These are phyloP conservation scores for Stenichneumon culpator DNA, from an alignment of 2,888 invertebrate species.

Conservation along the genomic window DNA sequence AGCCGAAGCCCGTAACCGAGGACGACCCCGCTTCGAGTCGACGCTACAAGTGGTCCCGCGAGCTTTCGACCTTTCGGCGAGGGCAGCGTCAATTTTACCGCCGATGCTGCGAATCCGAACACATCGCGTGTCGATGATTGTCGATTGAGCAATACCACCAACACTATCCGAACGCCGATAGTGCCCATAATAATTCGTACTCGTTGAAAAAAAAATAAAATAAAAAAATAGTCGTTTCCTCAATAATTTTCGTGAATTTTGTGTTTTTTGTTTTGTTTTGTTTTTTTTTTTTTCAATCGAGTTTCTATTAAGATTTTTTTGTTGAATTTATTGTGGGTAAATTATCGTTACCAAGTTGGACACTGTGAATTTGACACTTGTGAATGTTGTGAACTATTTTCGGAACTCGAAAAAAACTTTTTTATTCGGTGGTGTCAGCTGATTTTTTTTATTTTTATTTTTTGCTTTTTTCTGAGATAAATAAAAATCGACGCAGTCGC, in stretches of 20 bases:
- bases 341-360: background rate
- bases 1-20: conserved; percentile 71
- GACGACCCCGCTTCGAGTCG: conserved; percentile 26
- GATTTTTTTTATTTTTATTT: background rate
- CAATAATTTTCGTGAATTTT: conserved; percentile 6
- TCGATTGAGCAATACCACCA: background rate
- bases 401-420: background rate
- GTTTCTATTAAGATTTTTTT: background rate
- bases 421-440: background rate
- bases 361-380: conserved; percentile 5
- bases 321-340: background rate
- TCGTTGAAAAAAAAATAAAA: background rate
- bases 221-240: background rate
- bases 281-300: background rate
- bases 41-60: conserved; percentile 65
- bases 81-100: background rate
- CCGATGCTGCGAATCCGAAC: background rate
- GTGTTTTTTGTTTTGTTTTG: background rate
- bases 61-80: conserved; percentile 39
- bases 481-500: conserved; percentile 51
- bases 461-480: background rate
- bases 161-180: background rate
- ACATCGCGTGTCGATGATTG: conserved; percentile 9
- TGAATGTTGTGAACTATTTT: conserved; percentile 18
- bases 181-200: background rate